Conservation (phyloP, 2,888 invertebrate species). For the Nymphalis polychloros region DNA sequence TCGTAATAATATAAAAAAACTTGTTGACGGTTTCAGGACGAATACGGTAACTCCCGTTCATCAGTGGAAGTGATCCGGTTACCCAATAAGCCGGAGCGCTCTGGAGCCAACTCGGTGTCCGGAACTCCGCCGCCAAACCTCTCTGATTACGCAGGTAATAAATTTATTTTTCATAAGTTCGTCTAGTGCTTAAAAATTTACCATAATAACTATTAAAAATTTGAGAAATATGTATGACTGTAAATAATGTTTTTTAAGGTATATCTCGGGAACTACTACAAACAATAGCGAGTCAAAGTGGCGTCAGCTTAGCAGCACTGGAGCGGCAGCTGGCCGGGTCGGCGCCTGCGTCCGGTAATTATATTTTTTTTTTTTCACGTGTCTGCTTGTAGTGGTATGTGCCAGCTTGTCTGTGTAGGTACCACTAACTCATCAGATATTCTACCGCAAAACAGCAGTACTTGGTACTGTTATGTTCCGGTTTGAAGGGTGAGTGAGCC, state of each 20-base stretch:
- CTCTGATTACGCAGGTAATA: slow-evolving; percentile 70
- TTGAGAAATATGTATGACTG: no score
- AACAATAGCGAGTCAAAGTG: slow-evolving; percentile 79
- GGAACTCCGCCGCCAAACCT: slow-evolving; percentile 78
- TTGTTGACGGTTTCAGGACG: slow-evolving; percentile 51
- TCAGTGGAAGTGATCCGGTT: slow-evolving; percentile 92
- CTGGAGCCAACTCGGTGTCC: slow-evolving; percentile 66
- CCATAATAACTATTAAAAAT: no score
- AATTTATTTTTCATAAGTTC: not conserved
- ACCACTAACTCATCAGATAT: no score
- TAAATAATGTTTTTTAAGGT: slow-evolving; percentile 47
- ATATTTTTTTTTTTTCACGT: no score
- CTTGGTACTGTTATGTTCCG: no score
- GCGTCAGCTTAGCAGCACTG: slow-evolving; percentile 73
- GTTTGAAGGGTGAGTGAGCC: no score
- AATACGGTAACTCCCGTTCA: slow-evolving; percentile 80
- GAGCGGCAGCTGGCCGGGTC: slow-evolving; percentile 74
- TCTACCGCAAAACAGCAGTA: no score
- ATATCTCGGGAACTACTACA: slow-evolving; percentile 77
- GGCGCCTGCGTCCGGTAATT: slow-evolving; percentile 42
- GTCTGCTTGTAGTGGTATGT: no score
- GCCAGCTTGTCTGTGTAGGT: no score
- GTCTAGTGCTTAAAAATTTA: no score
- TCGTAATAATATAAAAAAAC: not conserved
- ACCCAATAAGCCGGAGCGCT: slow-evolving; percentile 83